phyloP scores from a whole-genome alignment of 2,113 vertebrate species.

The Guaruba guarouba region DNA sequence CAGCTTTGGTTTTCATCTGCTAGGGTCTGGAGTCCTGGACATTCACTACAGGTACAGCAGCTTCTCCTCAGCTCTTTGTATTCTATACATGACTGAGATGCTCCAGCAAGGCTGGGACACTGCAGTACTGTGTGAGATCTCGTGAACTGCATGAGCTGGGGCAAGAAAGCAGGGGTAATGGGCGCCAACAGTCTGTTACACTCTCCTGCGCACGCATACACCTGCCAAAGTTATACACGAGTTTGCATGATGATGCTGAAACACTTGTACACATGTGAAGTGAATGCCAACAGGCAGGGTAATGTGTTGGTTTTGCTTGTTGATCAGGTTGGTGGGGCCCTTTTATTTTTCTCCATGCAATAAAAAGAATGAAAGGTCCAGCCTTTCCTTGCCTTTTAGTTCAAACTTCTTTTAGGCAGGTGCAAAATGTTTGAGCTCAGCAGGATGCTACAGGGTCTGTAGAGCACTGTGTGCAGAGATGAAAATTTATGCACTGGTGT shows the following conservation, averaged over 20 bases:
- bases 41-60: not conserved
- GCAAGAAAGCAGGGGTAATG: not conserved
- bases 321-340: not conserved
- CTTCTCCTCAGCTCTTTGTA: not conserved
- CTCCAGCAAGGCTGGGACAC: not conserved
- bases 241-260: not conserved
- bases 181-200: fast-evolving
- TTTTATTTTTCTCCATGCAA: not conserved
- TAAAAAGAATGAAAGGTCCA: not conserved
- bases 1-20: not conserved
- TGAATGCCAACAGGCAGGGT: not conserved
- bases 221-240: not conserved
- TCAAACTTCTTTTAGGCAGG: not conserved
- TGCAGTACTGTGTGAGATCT: not conserved
- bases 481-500: not conserved
- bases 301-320: not conserved
- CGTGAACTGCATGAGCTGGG: not conserved
- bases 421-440: not conserved
- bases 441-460: not conserved
- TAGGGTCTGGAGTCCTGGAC: not conserved
- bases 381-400: not conserved
- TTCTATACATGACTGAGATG: not conserved
- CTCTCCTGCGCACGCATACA: not conserved
- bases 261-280: not conserved
- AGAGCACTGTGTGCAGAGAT: not conserved